Evolutionary conservation across 2,797 vertebrate genomes (phyloP).

Genomic region (Sebastes taczanowskii): DNA sequence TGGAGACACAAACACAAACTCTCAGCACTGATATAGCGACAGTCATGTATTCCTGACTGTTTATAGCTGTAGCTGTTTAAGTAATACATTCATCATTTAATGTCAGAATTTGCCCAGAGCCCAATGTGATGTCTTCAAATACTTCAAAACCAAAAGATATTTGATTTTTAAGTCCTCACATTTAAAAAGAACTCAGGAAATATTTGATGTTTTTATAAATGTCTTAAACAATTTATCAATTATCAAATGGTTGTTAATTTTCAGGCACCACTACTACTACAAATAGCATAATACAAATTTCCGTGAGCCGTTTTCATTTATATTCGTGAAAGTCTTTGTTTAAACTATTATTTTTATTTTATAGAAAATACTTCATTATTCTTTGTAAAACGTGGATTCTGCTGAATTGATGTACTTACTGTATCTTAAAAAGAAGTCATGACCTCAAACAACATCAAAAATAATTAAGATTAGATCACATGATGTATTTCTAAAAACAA

Average conservation of each 20-base stretch:
- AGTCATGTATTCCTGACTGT: not conserved
- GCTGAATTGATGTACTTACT: not conserved
- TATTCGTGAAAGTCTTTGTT: not conserved
- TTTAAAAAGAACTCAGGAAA: too few species aligned
- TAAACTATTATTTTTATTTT: not conserved
- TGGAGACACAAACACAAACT: not conserved
- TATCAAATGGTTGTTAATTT: not conserved
- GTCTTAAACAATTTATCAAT: not conserved
- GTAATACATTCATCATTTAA: not conserved
- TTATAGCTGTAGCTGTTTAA: not conserved
- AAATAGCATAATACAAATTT: not conserved
- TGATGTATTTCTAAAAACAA: not conserved
- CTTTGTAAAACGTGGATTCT: not conserved
- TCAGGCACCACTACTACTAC: not conserved
- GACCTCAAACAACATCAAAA: not conserved
- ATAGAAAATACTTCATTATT: not conserved
- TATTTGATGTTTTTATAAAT: too few species aligned
- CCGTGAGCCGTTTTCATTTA: not conserved
- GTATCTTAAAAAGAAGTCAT: not conserved
- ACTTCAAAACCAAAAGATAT: not conserved
- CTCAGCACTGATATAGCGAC: not conserved
- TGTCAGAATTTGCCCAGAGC: not conserved
- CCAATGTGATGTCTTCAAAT: not conserved
- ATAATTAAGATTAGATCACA: not conserved
- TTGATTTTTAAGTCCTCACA: not conserved